Percentiles rank a stretch among this genome's conserved stretches.
phyloP scores from a whole-genome alignment of 2,797 vertebrate genomes.

The Otolemur crassicaudatus region DNA sequence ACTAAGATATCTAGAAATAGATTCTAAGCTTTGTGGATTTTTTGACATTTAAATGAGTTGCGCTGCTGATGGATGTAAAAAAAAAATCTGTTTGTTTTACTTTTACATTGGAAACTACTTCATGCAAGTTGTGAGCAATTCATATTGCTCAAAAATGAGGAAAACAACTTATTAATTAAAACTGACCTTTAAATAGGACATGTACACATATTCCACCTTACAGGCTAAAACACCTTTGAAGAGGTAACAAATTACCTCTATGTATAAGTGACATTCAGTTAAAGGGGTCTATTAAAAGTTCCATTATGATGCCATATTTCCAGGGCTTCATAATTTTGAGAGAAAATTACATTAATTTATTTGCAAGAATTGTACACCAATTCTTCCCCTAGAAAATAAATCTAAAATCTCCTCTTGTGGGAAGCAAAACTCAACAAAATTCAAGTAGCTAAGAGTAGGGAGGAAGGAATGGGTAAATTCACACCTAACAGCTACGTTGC shows the following conservation, averaged over 20 bases:
- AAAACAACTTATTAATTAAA: slow-evolving; percentile 86
- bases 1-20: slow-evolving; percentile 80
- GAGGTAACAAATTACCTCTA: slow-evolving; percentile 81
- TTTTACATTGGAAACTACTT: slow-evolving; percentile 85
- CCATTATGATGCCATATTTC: slow-evolving; percentile 75
- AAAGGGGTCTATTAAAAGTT: slow-evolving; percentile 76
- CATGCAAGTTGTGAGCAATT: slow-evolving; percentile 82
- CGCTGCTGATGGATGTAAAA: slow-evolving; percentile 80
- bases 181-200: slow-evolving; percentile 82
- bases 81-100: slow-evolving; percentile 85
- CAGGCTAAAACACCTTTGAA: slow-evolving; percentile 80
- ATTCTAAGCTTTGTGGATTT: slow-evolving; percentile 78
- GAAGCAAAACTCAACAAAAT: too few species aligned
- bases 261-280: slow-evolving; percentile 74
- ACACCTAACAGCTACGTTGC: too few species aligned
- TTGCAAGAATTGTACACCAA: slow-evolving; percentile 12
- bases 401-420: slow-evolving; percentile 35
- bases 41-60: slow-evolving; percentile 85
- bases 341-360: slow-evolving; percentile 67
- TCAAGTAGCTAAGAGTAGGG: too few species aligned
- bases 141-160: slow-evolving; percentile 78
- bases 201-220: slow-evolving; percentile 80
- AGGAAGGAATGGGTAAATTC: too few species aligned
- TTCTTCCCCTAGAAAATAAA: slow-evolving; percentile 60
- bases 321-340: slow-evolving; percentile 73